Evolutionary conservation across 2,797 vertebrate genomes (phyloP).

Genomic region (Acrossocheilus wenchowensis): DNA sequence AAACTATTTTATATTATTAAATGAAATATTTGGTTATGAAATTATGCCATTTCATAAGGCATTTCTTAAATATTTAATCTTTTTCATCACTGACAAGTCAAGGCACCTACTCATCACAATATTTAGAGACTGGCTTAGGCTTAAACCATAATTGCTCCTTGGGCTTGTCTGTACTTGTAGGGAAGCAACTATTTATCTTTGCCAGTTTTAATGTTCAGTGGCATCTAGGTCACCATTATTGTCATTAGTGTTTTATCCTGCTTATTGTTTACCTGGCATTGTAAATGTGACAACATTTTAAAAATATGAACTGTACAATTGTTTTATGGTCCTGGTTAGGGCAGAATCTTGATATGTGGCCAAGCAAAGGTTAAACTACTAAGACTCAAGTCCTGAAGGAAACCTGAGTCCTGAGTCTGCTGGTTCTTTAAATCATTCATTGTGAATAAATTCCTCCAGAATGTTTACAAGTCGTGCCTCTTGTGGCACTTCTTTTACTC

Average conservation of each 20-base stretch:
- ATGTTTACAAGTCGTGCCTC: background rate
- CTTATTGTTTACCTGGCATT: background rate
- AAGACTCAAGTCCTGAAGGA: background rate
- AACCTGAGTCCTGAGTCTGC: background rate
- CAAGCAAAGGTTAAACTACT: background rate
- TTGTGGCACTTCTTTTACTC: background rate
- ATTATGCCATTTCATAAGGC: background rate
- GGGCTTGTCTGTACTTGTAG: constrained; percentile 47
- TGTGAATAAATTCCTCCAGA: background rate
- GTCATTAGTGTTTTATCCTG: background rate
- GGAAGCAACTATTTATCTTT: constrained; percentile 41
- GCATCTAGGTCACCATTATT: background rate
- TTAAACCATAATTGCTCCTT: constrained; percentile 24
- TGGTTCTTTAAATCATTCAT: background rate
- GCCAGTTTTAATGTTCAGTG: background rate
- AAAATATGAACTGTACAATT: background rate
- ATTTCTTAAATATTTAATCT: background rate
- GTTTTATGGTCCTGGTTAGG: background rate
- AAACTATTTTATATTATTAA: background rate
- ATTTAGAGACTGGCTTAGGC: background rate
- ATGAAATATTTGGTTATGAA: background rate
- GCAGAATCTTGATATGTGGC: background rate
- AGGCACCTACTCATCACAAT: background rate
- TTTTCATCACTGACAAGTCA: background rate
- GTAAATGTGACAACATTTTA: background rate